Percentiles rank a stretch among this genome's conserved stretches.
phyloP scores from a whole-genome alignment of 2,797 vertebrate species.

The Helostoma temminkii region DNA sequence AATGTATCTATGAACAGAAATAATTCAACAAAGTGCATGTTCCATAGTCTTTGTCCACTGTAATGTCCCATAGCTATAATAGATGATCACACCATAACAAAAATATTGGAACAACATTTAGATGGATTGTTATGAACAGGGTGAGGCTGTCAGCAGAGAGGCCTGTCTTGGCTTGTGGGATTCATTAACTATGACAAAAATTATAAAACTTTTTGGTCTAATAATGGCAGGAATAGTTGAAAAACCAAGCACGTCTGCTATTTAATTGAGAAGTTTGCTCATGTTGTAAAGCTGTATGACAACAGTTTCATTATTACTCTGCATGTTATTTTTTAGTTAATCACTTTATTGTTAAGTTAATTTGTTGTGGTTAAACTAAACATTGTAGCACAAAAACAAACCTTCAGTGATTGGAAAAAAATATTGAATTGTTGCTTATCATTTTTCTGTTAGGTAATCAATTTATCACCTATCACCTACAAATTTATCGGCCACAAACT shows the following conservation, averaged over 20 bases:
- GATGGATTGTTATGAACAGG: constrained; percentile 13
- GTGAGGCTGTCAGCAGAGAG: neutral
- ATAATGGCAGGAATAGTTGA: neutral
- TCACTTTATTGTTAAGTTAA: too few relatives aligned
- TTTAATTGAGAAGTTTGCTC: too few relatives aligned
- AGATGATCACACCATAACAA: neutral
- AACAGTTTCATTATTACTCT: too few relatives aligned
- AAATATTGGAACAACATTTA: neutral
- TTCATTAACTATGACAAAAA: neutral
- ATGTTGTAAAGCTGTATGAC: too few relatives aligned
- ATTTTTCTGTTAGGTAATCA: neutral
- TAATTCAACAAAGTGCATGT: neutral
- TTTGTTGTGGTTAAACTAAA: too few relatives aligned
- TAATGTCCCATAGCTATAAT: neutral
- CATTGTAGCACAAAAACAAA: too few relatives aligned
- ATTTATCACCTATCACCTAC: too few relatives aligned
- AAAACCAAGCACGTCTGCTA: neutral
- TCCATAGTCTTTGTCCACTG: neutral
- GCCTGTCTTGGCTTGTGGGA: neutral
- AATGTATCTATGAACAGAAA: neutral
- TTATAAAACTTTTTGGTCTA: neutral
- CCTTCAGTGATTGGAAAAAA: too few relatives aligned
- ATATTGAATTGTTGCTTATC: neutral
- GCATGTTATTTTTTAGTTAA: too few relatives aligned
- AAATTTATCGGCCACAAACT: too few relatives aligned